Evolutionary conservation across 2,888 invertebrate genomes (phyloP).

Genomic region (Endotricha flammealis): DNA sequence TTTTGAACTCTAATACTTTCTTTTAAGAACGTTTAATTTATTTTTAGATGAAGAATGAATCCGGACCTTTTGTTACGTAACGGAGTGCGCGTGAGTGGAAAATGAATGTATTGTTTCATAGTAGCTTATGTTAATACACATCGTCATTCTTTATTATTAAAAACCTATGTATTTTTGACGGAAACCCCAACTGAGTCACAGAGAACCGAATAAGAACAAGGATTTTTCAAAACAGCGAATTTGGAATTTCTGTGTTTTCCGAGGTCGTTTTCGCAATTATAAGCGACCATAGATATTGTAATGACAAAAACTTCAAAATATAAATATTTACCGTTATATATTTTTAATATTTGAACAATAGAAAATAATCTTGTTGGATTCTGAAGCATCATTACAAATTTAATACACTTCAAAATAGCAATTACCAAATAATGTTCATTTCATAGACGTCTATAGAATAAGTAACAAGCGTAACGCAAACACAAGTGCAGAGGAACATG

Average conservation of each 20-base stretch:
- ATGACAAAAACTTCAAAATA: no score
- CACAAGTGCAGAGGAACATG: constrained; percentile 60
- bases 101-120: constrained; percentile 42
- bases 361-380: no score
- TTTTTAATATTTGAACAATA: no score
- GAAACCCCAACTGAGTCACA: constrained; percentile 44
- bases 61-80: constrained; percentile 41
- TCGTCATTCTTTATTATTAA: constrained; percentile 35
- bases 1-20: constrained; percentile 18
- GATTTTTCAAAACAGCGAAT: no score
- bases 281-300: no score
- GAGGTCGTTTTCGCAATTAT: no score
- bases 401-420: constrained; percentile 33
- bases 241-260: no score
- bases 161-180: constrained; percentile 31
- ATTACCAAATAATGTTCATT: constrained; percentile 33
- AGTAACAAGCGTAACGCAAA: constrained; percentile 68
- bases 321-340: no score
- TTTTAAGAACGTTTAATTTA: background rate
- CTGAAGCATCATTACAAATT: constrained; percentile 20
- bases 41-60: background rate
- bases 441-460: constrained; percentile 37
- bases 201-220: constrained; percentile 26
- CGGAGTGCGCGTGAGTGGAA: constrained; percentile 64
- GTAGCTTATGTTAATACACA: constrained; percentile 56